Conservation (phyloP, 2,797 vertebrate genomes). For the Synaphobranchus kaupii region DNA sequence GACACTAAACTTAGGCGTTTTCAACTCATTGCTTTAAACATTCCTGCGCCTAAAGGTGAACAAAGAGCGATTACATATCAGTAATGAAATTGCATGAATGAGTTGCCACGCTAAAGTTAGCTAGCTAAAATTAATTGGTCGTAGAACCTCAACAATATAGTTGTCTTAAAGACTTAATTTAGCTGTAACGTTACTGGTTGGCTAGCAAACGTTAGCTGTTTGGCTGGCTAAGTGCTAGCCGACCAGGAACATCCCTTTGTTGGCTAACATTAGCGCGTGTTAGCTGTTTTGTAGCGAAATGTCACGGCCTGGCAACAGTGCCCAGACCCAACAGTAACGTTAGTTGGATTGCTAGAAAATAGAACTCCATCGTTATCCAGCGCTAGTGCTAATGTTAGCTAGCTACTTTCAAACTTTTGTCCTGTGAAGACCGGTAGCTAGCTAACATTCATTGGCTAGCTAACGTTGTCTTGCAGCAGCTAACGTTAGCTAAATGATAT, state of each 20-base stretch:
- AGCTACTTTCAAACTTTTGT: not conserved
- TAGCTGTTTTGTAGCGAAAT: not conserved
- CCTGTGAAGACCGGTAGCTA: not conserved
- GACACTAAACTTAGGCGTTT: not conserved
- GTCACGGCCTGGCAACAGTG: not conserved
- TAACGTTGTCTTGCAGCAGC: too few species aligned
- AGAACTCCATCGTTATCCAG: too few species aligned
- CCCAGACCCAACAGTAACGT: not conserved
- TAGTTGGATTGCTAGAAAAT: too few species aligned
- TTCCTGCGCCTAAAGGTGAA: conserved; percentile 63
- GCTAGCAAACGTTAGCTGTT: not conserved
- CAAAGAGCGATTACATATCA: conserved; percentile 55
- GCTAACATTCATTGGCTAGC: not conserved
- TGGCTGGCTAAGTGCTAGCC: not conserved
- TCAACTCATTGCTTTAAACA: conserved; percentile 18
- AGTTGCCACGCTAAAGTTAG: conserved; percentile 69
- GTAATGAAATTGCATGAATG: conserved; percentile 52
- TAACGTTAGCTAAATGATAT: too few species aligned
- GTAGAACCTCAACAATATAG: conserved; percentile 21
- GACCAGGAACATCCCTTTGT: not conserved
- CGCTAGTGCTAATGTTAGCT: not conserved
- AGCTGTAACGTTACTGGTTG: not conserved
- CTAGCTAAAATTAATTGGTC: conserved; percentile 58
- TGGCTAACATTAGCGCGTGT: not conserved
- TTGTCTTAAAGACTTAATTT: not conserved